Base-by-base conservation (phyloP, 2,113 vertebrate species). In the Ictalurus punctatus region DNA sequence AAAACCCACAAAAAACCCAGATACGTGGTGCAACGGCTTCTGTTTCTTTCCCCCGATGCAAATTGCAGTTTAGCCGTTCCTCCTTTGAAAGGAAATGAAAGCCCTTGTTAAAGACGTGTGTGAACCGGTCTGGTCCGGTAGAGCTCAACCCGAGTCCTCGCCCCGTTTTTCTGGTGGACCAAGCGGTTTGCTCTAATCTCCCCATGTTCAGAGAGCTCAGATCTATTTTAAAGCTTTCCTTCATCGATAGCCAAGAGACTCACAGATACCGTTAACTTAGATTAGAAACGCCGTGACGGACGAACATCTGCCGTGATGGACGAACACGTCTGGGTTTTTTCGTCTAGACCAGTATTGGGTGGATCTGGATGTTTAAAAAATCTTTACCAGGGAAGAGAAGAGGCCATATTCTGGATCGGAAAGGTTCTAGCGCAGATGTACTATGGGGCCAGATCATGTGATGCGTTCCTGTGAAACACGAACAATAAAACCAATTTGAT, bases 221-320 rank as follows among this genome's bases (percentile, higher is more conserved):
- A 40, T 89, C 91, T 93, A 86, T 92, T 93, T 89, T 89, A 86
- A 37, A 83, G 89, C 40, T 21, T 87, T 90, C 76, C 95, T 92
- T 92, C 84, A 93, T 93, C 93, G 91, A 61, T 61, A 92, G 93
- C 94, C 94, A 88, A 95, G 90, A 91, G 19, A 91, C 85, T 81
- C 54, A 16, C 82, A 84, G 40, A 78, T 69, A 81, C 61, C 21
- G 56, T 83, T 89, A 85, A 76, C 79, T 76, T 40, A 80, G 86
- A 52, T 61, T 61, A 83, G n/a, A 82, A 58, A 82, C 8, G 8
- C 6, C 1, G 3, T 34, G n/a, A 58, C 34, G 79, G 48, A 21
- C 3, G 10, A 61, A 40, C 30, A 14, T 6, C n/a, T n/a, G 8
- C 6, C 1, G 3, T 34, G n/a, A 58, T 58, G 79, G 48, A 21